Percentiles rank a stretch among this genome's conserved stretches.
Conservation (phyloP, 2,888 invertebrate genomes). For the Hanleya hanleyi region DNA sequence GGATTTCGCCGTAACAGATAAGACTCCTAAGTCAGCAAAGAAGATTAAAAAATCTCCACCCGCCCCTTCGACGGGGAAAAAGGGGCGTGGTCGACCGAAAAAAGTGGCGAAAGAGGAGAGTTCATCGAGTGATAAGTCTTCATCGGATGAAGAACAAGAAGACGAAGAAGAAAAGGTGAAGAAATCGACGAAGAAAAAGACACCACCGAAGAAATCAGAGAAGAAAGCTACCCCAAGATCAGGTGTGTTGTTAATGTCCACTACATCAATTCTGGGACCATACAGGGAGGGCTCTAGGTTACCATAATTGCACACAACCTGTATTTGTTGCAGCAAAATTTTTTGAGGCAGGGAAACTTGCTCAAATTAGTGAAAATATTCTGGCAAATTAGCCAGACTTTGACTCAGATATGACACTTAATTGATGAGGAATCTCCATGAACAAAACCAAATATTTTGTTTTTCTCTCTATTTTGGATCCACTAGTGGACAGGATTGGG, state of each 20-base stretch:
- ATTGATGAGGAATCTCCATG: too few species aligned
- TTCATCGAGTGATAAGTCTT: conserved; percentile 21
- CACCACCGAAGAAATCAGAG: conserved; percentile 12
- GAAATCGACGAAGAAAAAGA: conserved; percentile 8
- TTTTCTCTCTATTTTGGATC: too few species aligned
- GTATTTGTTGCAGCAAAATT: too few species aligned
- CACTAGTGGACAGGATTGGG: too few species aligned
- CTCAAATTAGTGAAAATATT: too few species aligned
- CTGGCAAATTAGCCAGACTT: too few species aligned
- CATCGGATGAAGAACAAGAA: conserved; percentile 21
- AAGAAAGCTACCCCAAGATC: conserved; percentile 13
- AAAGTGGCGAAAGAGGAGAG: conserved; percentile 30
- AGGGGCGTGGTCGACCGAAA: conserved; percentile 22
- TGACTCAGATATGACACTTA: too few species aligned
- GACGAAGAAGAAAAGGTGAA: conserved; percentile 15
- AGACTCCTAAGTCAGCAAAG: neutral
- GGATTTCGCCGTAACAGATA: conserved; percentile 6
- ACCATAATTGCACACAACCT: too few species aligned
- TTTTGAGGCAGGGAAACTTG: too few species aligned
- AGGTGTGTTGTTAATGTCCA: neutral
- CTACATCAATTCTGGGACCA: too few species aligned
- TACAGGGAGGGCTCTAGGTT: too few species aligned
- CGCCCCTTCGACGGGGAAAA: conserved; percentile 14
- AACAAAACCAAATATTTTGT: too few species aligned
- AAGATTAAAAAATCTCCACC: neutral